A percentile compares a stretch with the other conserved stretches of the same genome.
These are phyloP conservation scores for Tupiocoris notatus DNA, from an alignment of 2,888 invertebrate species.

Conservation along the genomic window DNA sequence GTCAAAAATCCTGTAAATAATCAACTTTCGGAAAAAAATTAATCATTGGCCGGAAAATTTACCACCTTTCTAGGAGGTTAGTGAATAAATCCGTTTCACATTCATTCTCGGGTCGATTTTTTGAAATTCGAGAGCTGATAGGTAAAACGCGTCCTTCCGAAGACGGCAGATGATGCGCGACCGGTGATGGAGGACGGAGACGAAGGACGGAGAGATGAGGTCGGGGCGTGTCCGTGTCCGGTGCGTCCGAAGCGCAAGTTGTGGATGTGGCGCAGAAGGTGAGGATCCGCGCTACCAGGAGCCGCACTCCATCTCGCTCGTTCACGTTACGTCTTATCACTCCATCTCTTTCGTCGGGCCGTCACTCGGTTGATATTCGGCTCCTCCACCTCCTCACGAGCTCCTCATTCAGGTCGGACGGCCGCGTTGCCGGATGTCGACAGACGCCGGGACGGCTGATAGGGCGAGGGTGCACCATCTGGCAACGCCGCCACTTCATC, in stretches of 20 bases:
- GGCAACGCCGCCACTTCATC: slow-evolving; percentile 20
- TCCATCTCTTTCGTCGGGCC: neutral
- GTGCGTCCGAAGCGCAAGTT: neutral
- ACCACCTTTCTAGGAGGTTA: too few relatives aligned
- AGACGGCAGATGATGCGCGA: too few relatives aligned
- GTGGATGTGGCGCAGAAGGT: neutral
- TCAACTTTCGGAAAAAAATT: too few relatives aligned
- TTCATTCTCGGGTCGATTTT: too few relatives aligned
- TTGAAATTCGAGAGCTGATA: too few relatives aligned
- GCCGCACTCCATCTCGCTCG: too few relatives aligned
- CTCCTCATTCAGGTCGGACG: slow-evolving; percentile 42
- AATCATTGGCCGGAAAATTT: too few relatives aligned
- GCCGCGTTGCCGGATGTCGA: slow-evolving; percentile 35
- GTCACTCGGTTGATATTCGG: slow-evolving; percentile 21
- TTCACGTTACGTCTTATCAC: neutral
- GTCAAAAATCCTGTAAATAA: too few relatives aligned
- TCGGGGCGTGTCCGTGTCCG: neutral
- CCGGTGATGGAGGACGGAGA: neutral
- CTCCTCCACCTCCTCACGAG: neutral
- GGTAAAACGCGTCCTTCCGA: too few relatives aligned
- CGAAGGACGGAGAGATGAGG: neutral
- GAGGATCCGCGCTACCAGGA: neutral
- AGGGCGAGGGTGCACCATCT: neutral
- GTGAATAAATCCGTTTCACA: too few relatives aligned
- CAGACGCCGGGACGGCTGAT: neutral